Evolutionary conservation across 2,888 invertebrate species (phyloP).

Genomic region (Psylliodes chrysocephalus): DNA sequence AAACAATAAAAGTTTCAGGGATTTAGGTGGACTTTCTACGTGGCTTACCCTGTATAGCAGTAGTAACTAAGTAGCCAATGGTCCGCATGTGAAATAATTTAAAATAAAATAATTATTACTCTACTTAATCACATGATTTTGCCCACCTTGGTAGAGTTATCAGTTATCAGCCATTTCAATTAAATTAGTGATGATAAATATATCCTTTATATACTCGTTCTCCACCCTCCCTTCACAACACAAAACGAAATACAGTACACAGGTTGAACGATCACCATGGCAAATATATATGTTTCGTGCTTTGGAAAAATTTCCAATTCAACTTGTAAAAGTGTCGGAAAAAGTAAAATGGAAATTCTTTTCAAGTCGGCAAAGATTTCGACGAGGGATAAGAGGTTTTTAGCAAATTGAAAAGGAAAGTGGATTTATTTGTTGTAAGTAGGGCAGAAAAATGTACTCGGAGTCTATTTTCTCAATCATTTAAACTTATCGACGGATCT

Average conservation of each 20-base stretch:
- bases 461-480: slow-evolving; percentile 26
- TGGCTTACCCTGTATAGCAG: too few relatives aligned
- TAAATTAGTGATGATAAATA: too few relatives aligned
- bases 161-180: too few relatives aligned
- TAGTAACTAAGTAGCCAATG: too few relatives aligned
- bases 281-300: slow-evolving; percentile 12
- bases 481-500: slow-evolving; percentile 14
- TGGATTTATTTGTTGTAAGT: slow-evolving; percentile 27
- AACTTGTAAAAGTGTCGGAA: slow-evolving; percentile 24
- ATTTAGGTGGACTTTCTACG: too few relatives aligned
- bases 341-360: slow-evolving; percentile 31
- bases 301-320: slow-evolving; percentile 23
- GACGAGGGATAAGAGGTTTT: slow-evolving; percentile 27
- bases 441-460: slow-evolving; percentile 18
- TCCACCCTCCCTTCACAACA: too few relatives aligned
- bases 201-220: too few relatives aligned
- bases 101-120: too few relatives aligned
- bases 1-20: too few relatives aligned
- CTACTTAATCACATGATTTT: too few relatives aligned
- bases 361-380: slow-evolving; percentile 21
- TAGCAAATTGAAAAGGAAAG: slow-evolving; percentile 31
- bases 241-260: neutral
- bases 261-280: neutral
- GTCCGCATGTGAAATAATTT: too few relatives aligned
- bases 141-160: too few relatives aligned